phyloP scores from a whole-genome alignment of 2,113 vertebrate genomes.

The Pelecanoides urinatrix region DNA sequence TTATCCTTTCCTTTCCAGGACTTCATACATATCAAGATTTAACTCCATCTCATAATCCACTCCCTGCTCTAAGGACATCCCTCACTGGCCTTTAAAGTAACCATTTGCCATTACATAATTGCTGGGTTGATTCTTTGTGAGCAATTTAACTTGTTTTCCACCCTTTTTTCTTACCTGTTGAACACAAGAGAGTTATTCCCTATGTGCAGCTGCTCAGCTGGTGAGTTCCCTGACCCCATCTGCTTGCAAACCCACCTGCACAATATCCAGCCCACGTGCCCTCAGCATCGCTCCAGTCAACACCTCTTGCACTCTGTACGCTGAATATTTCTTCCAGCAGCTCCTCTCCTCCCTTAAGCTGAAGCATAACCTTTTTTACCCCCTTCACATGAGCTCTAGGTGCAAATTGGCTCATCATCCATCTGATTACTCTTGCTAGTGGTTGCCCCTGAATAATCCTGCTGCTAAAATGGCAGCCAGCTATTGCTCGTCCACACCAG shows the following conservation, averaged over 20 bases:
- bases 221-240: not conserved
- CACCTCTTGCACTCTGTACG: not conserved
- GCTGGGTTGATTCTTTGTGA: not conserved
- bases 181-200: not conserved
- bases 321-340: not conserved
- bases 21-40: not conserved
- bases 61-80: not conserved
- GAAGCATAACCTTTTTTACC: not conserved
- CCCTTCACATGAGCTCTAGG: not conserved
- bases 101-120: not conserved
- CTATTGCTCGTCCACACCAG: not conserved
- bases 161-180: not conserved
- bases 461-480: not conserved
- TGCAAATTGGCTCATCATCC: not conserved
- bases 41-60: not conserved
- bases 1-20: not conserved
- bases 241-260: not conserved
- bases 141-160: not conserved
- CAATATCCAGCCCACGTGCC: not conserved
- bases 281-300: not conserved
- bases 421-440: not conserved
- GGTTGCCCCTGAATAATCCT: not conserved
- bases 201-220: not conserved
- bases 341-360: not conserved
- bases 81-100: not conserved